A percentile compares a stretch with the other conserved stretches of the same genome.
Evolutionary conservation across 2,797 vertebrate species (phyloP).

Genomic region (Gymnothorax reevesii): DNA sequence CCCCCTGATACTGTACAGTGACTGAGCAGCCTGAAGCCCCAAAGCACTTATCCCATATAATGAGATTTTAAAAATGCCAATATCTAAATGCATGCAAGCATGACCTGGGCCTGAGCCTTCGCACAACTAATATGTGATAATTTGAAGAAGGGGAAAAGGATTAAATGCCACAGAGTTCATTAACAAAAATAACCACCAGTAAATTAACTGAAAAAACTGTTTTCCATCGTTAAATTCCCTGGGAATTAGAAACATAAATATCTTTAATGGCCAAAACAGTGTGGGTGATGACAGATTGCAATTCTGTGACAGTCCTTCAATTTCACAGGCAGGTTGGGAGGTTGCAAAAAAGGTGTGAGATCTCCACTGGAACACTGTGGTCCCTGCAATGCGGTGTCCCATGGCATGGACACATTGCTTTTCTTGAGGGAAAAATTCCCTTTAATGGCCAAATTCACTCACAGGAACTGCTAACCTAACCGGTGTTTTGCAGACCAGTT

Average conservation of each 20-base stretch:
- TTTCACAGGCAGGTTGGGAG: neutral
- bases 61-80: slow-evolving; percentile 21
- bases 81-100: neutral
- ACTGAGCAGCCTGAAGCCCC: neutral
- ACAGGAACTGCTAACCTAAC: neutral
- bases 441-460: neutral
- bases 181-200: slow-evolving; percentile 25
- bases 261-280: neutral
- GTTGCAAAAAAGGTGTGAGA: neutral
- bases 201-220: neutral
- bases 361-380: neutral
- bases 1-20: neutral
- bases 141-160: slow-evolving; percentile 13
- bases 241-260: slow-evolving; percentile 6
- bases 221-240: neutral
- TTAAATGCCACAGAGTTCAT: slow-evolving; percentile 23
- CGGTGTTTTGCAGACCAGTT: neutral
- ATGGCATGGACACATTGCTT: no score
- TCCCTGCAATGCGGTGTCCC: neutral
- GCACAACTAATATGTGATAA: slow-evolving; percentile 2
- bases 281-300: slow-evolving; percentile 3
- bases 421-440: neutral
- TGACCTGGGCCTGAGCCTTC: slow-evolving; percentile 17
- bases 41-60: slow-evolving; percentile 9
- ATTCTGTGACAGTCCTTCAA: neutral